Conservation (phyloP, 2,888 invertebrate species). For the Exocentrus adspersus region DNA sequence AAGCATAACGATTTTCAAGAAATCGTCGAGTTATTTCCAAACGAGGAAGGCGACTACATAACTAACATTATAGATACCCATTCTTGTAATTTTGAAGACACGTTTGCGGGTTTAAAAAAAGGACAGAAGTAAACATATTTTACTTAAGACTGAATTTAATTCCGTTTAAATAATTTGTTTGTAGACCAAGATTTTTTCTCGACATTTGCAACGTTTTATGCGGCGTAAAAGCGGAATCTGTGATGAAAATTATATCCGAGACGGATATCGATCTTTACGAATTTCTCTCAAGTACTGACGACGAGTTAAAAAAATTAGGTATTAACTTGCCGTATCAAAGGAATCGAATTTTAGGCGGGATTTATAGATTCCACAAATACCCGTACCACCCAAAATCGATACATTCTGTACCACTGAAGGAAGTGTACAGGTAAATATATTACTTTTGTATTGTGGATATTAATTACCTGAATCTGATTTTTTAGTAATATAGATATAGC, state of each 20-base stretch:
- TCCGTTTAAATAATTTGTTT: conserved; percentile 5
- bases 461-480: conserved; percentile 35
- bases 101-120: conserved; percentile 35
- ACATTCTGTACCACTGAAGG: conserved; percentile 56
- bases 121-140: conserved; percentile 41
- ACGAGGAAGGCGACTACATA: conserved; percentile 55
- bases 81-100: conserved; percentile 46
- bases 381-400: conserved; percentile 67
- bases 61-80: conserved; percentile 30
- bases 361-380: conserved; percentile 70
- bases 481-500: conserved; percentile 69
- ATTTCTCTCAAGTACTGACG: conserved; percentile 69
- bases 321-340: conserved; percentile 71
- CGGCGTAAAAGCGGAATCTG: conserved; percentile 70
- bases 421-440: conserved; percentile 59
- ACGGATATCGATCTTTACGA: conserved; percentile 66
- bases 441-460: neutral
- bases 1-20: conserved; percentile 65
- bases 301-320: conserved; percentile 68
- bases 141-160: too few relatives aligned
- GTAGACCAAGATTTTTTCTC: conserved; percentile 65
- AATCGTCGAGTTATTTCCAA: conserved; percentile 64
- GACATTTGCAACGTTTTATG: conserved; percentile 70
- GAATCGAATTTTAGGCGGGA: conserved; percentile 66
- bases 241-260: conserved; percentile 64